Evolutionary conservation across 2,888 invertebrate genomes (phyloP).

Genomic region (Acleris holmiana): DNA sequence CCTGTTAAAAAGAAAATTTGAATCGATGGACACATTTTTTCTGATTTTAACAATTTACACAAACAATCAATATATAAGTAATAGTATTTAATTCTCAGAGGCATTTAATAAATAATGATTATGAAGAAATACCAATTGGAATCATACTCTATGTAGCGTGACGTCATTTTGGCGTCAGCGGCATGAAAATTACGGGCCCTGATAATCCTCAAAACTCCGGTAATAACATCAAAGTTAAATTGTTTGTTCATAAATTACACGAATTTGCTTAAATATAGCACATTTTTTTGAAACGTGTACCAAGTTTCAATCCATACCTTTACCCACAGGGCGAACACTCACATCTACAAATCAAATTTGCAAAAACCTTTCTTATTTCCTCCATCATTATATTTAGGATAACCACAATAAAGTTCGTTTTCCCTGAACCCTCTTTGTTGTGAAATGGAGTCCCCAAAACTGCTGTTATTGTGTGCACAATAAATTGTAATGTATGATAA

Average conservation of each 20-base stretch:
- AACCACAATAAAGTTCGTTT: not conserved
- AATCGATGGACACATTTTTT: too few relatives aligned
- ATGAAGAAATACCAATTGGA: too few relatives aligned
- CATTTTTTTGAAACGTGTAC: not conserved
- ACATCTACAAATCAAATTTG: conserved; percentile 9
- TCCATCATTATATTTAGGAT: not conserved
- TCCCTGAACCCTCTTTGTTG: not conserved
- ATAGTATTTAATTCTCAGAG: too few relatives aligned
- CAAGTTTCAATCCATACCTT: not conserved
- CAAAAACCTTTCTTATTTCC: not conserved
- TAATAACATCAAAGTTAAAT: too few relatives aligned
- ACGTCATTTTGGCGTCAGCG: too few relatives aligned
- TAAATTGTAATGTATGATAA: conserved; percentile 39
- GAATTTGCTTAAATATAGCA: not conserved
- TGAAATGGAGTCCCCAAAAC: conserved; percentile 1
- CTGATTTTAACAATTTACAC: too few relatives aligned
- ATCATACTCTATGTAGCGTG: too few relatives aligned
- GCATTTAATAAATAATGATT: too few relatives aligned
- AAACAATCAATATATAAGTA: too few relatives aligned
- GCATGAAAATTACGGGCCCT: too few relatives aligned
- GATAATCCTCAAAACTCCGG: too few relatives aligned
- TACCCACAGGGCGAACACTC: conserved; percentile 1
- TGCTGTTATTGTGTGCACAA: conserved; percentile 21
- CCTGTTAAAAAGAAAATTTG: too few relatives aligned
- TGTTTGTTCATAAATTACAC: not conserved